Evolutionary conservation across 2,888 invertebrate genomes (phyloP), one percentile per base, ranked within the genome.

Genomic region (Hylaea fasciaria): DNA sequence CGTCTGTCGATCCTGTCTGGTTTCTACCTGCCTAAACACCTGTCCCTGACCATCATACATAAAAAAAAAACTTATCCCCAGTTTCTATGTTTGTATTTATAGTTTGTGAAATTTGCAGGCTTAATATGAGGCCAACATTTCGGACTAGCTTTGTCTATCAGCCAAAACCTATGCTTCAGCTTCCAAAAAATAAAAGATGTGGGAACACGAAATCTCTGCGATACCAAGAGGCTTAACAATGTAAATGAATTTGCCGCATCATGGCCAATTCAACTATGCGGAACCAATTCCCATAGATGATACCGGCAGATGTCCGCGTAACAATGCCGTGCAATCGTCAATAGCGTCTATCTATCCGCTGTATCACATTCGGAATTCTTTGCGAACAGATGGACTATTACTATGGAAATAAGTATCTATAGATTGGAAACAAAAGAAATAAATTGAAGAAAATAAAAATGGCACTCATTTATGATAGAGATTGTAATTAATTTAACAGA

Each of bases 11-110:
- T 73, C 72, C 69, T 71, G 69, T 64, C 64, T 70, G 70, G 75
- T 72, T 76, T 77, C 86, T 91, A 91, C 91, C 91, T 91, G 91
- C 84, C 71, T 78, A 80, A 84, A 84, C 91, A 91, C 90, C 91
- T 91, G 91, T 86, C 89, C 83, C 73, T 71, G 58, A 62, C 70
- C 71, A 61, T 70, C 71, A 72, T 76, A 77, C 74, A 77, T 75
- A 40, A 77, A 72, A 76, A 70, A 72, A 77, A 71, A 72, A 47
- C 64, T 64, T 66, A 66, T 73, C 65, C 72, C 69, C 60, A 37
- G 45, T 32, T 40, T 57, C 39, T 62, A 58, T 46, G 41, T 52
- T 59, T 53, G 58, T 43, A 53, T 68, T 62, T 45, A 62, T 53
- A 56, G 41, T 62, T 62, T 51, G 52, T 57, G 40, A 63, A 57